Evolutionary conservation across 2,113 vertebrate species (phyloP), one percentile per base, ranked within the genome.

Genomic region (Genyomyrus donnyi): DNA sequence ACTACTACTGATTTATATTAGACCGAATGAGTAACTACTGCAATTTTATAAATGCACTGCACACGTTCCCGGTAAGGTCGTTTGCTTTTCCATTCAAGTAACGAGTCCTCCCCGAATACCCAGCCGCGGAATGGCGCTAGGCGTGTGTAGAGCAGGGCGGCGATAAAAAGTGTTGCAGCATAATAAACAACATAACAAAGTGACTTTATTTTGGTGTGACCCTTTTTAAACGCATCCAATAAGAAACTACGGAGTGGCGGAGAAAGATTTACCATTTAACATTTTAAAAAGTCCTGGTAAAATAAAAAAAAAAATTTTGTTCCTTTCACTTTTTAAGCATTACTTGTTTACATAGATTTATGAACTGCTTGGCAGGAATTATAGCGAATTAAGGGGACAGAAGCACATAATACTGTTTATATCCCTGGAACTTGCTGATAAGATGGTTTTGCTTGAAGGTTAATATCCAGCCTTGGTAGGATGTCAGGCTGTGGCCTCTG

Each of bases 381-480:
- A 70, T 31, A 70, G 62, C 0, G 62, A 70, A 70, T 70, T 70
- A 31, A 13, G 27, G 27, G 35, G 74, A 80, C 31, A 80, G 74
- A 80, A 80, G 74, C 74, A 42, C 35, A 80, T 80, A 80, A 42
- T 80, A 80, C 35, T 80, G 74, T 80, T 80, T 80, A 80, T 42
- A 80, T 80, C 35, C 35, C 74, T 42, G 74, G 17, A 80, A 80
- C 35, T 80, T 80, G 74, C 62, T 70, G 62, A 70, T 70, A 70
- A 70, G 62, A 70, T 11, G 27, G 62, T 70, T 31, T 11, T 70
- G 62, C 62, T 70, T 70, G 62, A 39, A 80, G 74, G 74, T 80
- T 80, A 39, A 80, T 35, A 42, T 35, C 35, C 74, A 80, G 31
- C 35, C 74, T 42, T 80, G 11, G 74, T 80, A 42, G 31, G 31